Evolutionary conservation across 2,888 invertebrate genomes (phyloP).

Genomic region (Nysson spinosus): DNA sequence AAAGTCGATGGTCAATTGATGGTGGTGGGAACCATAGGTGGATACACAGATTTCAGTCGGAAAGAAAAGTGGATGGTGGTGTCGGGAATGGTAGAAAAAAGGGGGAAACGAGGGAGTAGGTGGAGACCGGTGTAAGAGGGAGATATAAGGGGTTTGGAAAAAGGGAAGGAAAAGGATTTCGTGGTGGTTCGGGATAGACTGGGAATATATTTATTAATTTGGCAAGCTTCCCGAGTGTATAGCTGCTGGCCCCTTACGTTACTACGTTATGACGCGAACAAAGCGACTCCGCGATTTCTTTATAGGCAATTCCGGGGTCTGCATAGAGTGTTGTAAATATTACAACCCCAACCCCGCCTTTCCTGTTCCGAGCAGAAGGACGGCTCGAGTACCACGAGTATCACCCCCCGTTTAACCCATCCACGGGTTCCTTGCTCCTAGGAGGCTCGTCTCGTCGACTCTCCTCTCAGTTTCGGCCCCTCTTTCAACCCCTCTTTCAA

Average conservation of each 20-base stretch:
- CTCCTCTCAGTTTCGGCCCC: too few relatives aligned
- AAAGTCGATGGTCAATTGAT: too few relatives aligned
- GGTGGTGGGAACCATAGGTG: too few relatives aligned
- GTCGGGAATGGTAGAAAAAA: constrained; percentile 13
- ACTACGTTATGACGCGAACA: constrained; percentile 77
- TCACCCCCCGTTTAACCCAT: constrained; percentile 41
- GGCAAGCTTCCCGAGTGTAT: constrained; percentile 73
- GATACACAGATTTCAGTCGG: too few relatives aligned
- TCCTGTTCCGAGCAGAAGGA: constrained; percentile 9
- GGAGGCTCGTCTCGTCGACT: constrained; percentile 21
- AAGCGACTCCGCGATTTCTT: constrained; percentile 76
- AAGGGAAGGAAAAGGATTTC: constrained; percentile 21
- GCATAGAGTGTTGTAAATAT: constrained; percentile 74
- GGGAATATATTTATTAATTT: constrained; percentile 77
- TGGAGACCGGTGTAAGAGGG: too few relatives aligned
- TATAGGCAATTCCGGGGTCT: constrained; percentile 76
- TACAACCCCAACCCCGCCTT: constrained; percentile 43
- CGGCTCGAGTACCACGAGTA: constrained; percentile 27
- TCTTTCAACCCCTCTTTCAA: neutral
- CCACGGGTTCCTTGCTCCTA: constrained; percentile 32
- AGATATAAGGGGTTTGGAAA: constrained; percentile 7
- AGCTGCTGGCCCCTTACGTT: constrained; percentile 71
- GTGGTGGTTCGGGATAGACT: constrained; percentile 65
- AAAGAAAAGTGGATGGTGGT: constrained; percentile 20
- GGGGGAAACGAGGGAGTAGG: neutral